Evolutionary conservation across 2,888 invertebrate species (phyloP).

Genomic region (Apamea epomidion): DNA sequence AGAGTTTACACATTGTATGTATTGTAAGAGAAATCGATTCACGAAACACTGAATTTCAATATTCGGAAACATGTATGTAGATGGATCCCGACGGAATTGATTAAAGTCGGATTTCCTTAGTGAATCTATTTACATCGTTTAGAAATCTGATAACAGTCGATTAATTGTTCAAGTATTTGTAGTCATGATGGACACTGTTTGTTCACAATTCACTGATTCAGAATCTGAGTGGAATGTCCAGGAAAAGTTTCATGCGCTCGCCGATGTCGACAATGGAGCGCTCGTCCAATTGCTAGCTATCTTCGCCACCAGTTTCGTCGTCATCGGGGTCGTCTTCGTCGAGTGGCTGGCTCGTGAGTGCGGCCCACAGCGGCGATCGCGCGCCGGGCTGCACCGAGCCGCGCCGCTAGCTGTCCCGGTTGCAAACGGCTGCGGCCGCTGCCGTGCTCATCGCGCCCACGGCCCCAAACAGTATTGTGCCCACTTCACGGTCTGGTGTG

Average conservation of each 20-base stretch:
- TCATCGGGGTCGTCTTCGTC: conserved; percentile 82
- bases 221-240: conserved; percentile 91
- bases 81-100: conserved; percentile 37
- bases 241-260: conserved; percentile 89
- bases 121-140: conserved; percentile 43
- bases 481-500: conserved; percentile 89
- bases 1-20: conserved; percentile 19
- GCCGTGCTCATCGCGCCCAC: conserved; percentile 82
- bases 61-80: conserved; percentile 23
- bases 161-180: conserved; percentile 24
- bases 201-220: conserved; percentile 69
- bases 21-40: conserved; percentile 52
- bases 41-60: conserved; percentile 28
- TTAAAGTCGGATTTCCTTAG: conserved; percentile 40
- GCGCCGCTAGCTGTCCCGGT: conserved; percentile 91
- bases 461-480: conserved; percentile 80
- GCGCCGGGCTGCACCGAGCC: conserved; percentile 87
- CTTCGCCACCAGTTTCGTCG: conserved; percentile 75
- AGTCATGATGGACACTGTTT: not conserved
- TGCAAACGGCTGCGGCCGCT: conserved; percentile 79
- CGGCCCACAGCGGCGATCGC: conserved; percentile 94
- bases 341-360: conserved; percentile 93
- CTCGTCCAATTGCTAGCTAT: conserved; percentile 91
- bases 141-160: conserved; percentile 42
- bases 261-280: conserved; percentile 90